Evolutionary conservation across 2,888 invertebrate species (phyloP), one percentile per base, ranked within the genome.

Genomic region (Teleiodes luculella): DNA sequence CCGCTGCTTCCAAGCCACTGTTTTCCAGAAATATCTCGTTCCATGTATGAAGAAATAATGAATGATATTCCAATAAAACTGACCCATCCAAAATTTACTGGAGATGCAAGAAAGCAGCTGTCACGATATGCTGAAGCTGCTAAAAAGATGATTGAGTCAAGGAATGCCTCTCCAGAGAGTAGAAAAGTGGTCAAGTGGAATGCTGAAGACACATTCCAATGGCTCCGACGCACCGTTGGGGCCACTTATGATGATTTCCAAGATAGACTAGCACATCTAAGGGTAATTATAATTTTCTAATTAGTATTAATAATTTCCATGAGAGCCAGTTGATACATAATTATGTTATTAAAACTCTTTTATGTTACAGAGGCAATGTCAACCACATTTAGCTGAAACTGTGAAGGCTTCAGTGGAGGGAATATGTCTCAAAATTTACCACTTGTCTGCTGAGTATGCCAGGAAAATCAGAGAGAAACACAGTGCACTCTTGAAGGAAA

Each of bases 111-210:
- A 31, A 98, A 98, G 79, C 98, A 98, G 76, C 86, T 98, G 20
- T 95, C 96, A 2, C 92, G 94, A 52, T 99, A 98, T 84, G 98
- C 98, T 0, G 98, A 98, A 83, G 98, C 98, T 13, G 98, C 98
- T 1, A 98, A 98, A 76, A 96, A 97, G 82, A 97, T 98, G 90
- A 97, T 98, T 66, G 98, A 98, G 83, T 96, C 97, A 6, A 93
- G 98, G 67, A 96, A 96, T 78, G 95, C 96, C 7, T 95, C 97
- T 24, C 93, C 97, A 0, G 98, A 98, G 77, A 97, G 98, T 74
- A 92, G 98, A 59, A 98, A 98, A 87, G 96, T 98, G 11, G 98
- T 99, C 0, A 98, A 98, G 80, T 98, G 98, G 98, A 98, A 98
- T 88, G 98, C 97, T 0, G 98, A 98, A 74, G 98, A 98, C 69